Evolutionary conservation across 2,888 invertebrate species (phyloP).

Genomic region (Gonocerus acuteangulatus): DNA sequence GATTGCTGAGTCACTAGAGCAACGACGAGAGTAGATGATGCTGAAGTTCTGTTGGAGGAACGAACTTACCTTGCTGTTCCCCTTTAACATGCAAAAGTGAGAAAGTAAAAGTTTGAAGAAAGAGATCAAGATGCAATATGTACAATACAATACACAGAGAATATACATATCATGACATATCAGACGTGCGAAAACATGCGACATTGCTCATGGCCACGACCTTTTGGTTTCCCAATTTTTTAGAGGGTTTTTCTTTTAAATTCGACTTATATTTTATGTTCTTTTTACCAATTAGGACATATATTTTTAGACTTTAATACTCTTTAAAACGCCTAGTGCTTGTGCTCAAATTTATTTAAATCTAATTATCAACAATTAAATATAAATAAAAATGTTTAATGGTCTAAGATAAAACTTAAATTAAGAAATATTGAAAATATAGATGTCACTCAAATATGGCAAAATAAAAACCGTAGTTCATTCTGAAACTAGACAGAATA

Average conservation of each 20-base stretch:
- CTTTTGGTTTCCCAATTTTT: constrained; percentile 1
- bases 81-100: constrained; percentile 21
- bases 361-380: not conserved
- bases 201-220: constrained; percentile 16
- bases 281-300: too few species aligned
- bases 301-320: too few species aligned
- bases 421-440: not conserved
- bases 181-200: constrained; percentile 21
- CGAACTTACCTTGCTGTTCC: constrained; percentile 33
- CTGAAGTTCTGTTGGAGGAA: constrained; percentile 30
- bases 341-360: constrained; percentile 15
- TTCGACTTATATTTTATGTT: too few species aligned
- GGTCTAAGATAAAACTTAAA: too few species aligned
- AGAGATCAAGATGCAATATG: constrained; percentile 16
- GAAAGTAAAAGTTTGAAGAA: constrained; percentile 6
- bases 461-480: not conserved
- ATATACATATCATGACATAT: constrained; percentile 18
- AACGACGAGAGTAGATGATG: constrained; percentile 5
- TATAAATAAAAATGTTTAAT: too few species aligned
- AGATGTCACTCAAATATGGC: not conserved
- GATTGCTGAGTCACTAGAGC: constrained; percentile 4
- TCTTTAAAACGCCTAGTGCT: constrained; percentile 18
- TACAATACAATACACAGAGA: constrained; percentile 23
- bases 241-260: not conserved
- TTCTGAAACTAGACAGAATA: not conserved